These are phyloP conservation scores for Drosophila watanabei DNA, from an alignment of 1,140 invertebrate genomes.

Conservation along the genomic window DNA sequence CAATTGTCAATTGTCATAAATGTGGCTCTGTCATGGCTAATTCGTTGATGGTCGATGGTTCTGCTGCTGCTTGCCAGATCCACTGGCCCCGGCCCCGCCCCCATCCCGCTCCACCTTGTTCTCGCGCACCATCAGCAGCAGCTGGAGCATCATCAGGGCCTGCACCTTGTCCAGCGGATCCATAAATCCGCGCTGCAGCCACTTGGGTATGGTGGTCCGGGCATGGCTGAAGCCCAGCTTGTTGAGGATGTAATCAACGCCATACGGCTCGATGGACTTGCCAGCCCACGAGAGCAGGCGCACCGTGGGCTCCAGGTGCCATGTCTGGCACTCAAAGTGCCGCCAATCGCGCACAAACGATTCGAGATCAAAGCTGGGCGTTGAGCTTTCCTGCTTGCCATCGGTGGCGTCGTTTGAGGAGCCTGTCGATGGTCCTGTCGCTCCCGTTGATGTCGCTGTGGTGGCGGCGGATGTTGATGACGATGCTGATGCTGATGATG, in stretches of 20 bases:
- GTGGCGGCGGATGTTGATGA: not conserved
- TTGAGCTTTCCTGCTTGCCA: conserved; percentile 24
- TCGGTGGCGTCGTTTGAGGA: conserved; percentile 47
- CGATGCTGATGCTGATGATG: conserved; percentile 8
- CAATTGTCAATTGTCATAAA: conserved; percentile 64
- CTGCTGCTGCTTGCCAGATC: conserved; percentile 58
- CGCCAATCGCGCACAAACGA: conserved; percentile 90
- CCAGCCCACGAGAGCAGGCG: conserved; percentile 97
- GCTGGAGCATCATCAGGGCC: conserved; percentile 89
- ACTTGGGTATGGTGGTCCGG: conserved; percentile 99
- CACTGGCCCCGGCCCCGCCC: conserved; percentile 10
- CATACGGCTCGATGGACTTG: conserved; percentile 98
- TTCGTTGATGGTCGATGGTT: conserved; percentile 68
- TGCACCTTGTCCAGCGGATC: conserved; percentile 96
- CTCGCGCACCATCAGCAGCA: conserved; percentile 87
- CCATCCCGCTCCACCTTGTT: conserved; percentile 71
- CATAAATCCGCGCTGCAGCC: conserved; percentile 98
- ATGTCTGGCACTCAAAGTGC: conserved; percentile 97
- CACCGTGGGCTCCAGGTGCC: conserved; percentile 99
- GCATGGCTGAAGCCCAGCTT: conserved; percentile 98
- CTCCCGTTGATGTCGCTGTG: conserved; percentile 18
- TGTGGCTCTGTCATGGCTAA: conserved; percentile 41
- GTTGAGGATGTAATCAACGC: conserved; percentile 98
- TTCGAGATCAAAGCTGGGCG: conserved; percentile 78
- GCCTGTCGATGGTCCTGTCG: conserved; percentile 20